Conservation (phyloP, 2,797 vertebrate species). For the Gastrophryne carolinensis region DNA sequence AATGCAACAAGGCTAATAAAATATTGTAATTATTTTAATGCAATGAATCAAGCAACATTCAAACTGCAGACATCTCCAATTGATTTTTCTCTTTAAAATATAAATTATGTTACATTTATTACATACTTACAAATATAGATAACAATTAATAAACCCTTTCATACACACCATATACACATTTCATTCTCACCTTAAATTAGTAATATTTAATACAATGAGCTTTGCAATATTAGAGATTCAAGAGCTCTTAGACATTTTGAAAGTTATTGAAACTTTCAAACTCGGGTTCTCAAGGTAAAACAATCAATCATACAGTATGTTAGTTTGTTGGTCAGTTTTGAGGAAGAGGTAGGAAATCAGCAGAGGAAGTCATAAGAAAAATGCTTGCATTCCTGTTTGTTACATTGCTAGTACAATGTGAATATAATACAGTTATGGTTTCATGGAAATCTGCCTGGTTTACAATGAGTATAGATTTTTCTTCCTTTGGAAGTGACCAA, state of each 20-base stretch:
- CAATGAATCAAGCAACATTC: not conserved
- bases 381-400: not conserved
- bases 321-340: not conserved
- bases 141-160: not conserved
- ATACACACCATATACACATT: not conserved
- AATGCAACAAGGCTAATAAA: too few relatives aligned
- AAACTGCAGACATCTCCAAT: not conserved
- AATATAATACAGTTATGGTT: too few relatives aligned
- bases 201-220: not conserved
- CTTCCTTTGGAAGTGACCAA: too few relatives aligned
- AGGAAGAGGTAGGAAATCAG: constrained; percentile 12
- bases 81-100: not conserved
- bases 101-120: constrained; percentile 3
- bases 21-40: too few relatives aligned
- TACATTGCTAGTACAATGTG: too few relatives aligned
- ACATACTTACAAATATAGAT: constrained; percentile 39
- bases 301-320: not conserved
- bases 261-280: not conserved
- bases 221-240: not conserved
- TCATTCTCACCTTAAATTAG: not conserved
- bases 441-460: not conserved
- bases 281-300: not conserved
- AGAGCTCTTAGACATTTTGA: not conserved
- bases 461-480: not conserved
- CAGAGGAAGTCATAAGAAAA: not conserved